Conservation (phyloP, 2,888 invertebrate species). For the Epistrophella euchroma region DNA sequence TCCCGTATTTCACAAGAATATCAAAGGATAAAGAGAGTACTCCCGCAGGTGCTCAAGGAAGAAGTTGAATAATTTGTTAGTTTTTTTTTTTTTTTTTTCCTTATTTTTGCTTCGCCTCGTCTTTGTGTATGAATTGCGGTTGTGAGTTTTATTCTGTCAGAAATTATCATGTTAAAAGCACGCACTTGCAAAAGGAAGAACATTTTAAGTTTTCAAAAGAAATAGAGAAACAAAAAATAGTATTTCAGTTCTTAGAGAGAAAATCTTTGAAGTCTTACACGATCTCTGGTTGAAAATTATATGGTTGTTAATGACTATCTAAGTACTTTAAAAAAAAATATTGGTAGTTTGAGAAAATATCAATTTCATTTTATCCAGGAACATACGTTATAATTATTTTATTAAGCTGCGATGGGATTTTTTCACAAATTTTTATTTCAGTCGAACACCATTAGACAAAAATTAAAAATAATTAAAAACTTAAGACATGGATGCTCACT, state of each 20-base stretch:
- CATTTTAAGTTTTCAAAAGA: constrained; percentile 34
- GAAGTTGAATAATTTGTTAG: constrained; percentile 63
- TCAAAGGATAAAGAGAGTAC: constrained; percentile 30
- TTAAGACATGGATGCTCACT: too few species aligned
- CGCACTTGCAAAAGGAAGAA: constrained; percentile 25
- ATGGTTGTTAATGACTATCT: neutral
- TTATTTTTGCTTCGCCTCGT: constrained; percentile 4
- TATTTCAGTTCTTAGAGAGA: neutral
- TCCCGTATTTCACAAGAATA: constrained; percentile 25
- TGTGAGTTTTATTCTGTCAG: neutral
- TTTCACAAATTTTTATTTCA: too few species aligned
- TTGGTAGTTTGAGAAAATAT: too few species aligned
- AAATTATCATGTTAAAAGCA: constrained; percentile 27
- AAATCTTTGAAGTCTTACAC: constrained; percentile 3
- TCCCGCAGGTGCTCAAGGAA: constrained; percentile 61
- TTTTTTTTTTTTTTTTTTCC: constrained; percentile 2
- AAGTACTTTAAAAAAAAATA: too few species aligned
- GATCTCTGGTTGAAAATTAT: neutral
- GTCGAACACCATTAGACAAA: too few species aligned
- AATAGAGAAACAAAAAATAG: constrained; percentile 5
- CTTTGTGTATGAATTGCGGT: constrained; percentile 8
- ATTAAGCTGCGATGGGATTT: too few species aligned
- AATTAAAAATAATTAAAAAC: too few species aligned
- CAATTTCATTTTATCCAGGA: too few species aligned
- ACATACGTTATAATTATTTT: too few species aligned